Evolutionary conservation across 2,888 invertebrate species (phyloP).

Genomic region (Gastracanthus pulcherrimus): DNA sequence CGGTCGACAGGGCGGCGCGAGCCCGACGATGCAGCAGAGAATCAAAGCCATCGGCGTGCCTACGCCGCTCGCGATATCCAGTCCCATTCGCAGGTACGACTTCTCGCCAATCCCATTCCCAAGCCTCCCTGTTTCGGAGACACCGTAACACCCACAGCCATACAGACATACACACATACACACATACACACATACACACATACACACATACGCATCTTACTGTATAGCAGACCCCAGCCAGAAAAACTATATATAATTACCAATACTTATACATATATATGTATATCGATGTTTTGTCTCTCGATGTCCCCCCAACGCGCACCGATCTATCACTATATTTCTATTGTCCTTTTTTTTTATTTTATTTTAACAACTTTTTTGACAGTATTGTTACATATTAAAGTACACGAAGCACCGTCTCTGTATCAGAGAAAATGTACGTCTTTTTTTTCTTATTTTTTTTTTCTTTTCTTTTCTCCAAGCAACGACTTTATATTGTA

Average conservation of each 20-base stretch:
- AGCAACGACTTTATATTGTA: constrained; percentile 12
- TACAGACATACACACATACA: not conserved
- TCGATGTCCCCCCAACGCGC: constrained; percentile 52
- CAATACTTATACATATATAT: constrained; percentile 2
- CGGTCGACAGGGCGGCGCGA: constrained; percentile 80
- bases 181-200: not conserved
- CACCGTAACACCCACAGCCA: not conserved
- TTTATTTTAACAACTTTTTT: not conserved
- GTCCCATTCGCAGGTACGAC: constrained; percentile 90
- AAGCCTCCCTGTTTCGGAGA: not conserved
- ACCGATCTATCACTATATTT: constrained; percentile 2
- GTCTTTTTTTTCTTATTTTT: constrained; percentile 38
- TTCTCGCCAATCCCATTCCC: too few relatives aligned
- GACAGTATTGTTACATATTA: not conserved
- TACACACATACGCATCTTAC: not conserved
- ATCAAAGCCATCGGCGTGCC: constrained; percentile 94
- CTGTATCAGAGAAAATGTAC: constrained; percentile 19
- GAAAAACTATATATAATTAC: not conserved
- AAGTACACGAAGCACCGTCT: constrained; percentile 7
- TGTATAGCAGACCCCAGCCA: not conserved
- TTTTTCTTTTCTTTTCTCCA: constrained; percentile 50
- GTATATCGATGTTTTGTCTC: constrained; percentile 60
- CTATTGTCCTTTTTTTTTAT: constrained; percentile 8
- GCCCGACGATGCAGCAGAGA: constrained; percentile 93
- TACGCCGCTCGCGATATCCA: constrained; percentile 91